phyloP scores from a whole-genome alignment of 2,113 vertebrate species.

The Uria aalge region DNA sequence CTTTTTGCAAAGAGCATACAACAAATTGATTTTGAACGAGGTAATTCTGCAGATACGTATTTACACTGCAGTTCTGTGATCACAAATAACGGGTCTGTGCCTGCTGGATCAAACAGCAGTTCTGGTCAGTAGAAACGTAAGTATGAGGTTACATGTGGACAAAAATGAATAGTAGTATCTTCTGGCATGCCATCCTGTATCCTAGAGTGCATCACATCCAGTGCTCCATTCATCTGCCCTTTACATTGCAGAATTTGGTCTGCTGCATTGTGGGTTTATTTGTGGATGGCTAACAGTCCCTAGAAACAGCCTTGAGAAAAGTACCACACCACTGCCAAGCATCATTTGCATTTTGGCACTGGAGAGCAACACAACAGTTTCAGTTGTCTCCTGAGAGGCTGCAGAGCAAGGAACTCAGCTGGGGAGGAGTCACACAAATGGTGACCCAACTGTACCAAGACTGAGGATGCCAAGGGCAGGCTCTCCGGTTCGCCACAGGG shows the following conservation, averaged over 20 bases:
- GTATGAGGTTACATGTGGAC: background rate
- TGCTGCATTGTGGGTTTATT: background rate
- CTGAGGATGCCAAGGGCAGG: background rate
- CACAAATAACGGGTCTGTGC: background rate
- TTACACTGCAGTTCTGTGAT: background rate
- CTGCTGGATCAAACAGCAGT: background rate
- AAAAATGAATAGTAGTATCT: background rate
- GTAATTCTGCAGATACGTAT: background rate
- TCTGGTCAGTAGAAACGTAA: background rate
- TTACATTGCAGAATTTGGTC: background rate
- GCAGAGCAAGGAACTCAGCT: slow-evolving; percentile 5
- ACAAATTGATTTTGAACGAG: background rate
- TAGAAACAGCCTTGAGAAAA: background rate
- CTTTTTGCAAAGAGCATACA: background rate
- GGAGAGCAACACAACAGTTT: background rate
- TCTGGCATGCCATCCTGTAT: background rate
- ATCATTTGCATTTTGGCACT: slow-evolving; percentile 46
- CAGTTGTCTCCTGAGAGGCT: background rate
- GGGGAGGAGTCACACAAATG: background rate
- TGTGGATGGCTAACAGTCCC: background rate
- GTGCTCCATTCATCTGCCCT: background rate
- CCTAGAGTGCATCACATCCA: background rate
- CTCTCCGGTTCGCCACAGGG: background rate
- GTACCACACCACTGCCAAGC: background rate
- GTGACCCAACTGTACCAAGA: background rate